These are phyloP conservation scores for Anarrhichthys ocellatus DNA, from an alignment of 2,113 vertebrate genomes.

Conservation along the genomic window DNA sequence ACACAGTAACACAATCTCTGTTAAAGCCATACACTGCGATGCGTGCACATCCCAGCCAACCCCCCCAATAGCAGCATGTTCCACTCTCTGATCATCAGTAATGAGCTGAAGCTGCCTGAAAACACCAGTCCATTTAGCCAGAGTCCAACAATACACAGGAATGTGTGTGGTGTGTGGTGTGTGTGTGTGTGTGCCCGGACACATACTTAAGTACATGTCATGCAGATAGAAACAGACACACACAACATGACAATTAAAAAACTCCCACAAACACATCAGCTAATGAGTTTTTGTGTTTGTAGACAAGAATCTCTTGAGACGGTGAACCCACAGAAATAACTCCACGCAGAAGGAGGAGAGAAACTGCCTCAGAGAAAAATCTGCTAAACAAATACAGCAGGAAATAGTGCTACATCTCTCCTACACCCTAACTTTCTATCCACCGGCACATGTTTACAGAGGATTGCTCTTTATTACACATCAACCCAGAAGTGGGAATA, in stretches of 20 bases:
- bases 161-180: not conserved
- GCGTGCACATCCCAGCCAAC: not conserved
- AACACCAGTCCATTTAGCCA: not conserved
- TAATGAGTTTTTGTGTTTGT: conserved; percentile 78
- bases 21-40: not conserved
- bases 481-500: not conserved
- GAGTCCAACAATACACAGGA: conserved; percentile 25
- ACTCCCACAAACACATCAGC: conserved; percentile 27
- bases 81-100: conserved; percentile 60
- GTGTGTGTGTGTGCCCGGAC: not conserved
- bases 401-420: conserved; percentile 49
- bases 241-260: conserved; percentile 47
- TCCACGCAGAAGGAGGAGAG: conserved; percentile 37
- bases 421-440: conserved; percentile 26
- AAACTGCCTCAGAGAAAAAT: conserved; percentile 65
- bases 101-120: conserved; percentile 51
- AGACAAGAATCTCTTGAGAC: conserved; percentile 67
- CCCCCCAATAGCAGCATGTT: conserved; percentile 39
- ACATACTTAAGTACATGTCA: conserved; percentile 29
- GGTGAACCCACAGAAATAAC: conserved; percentile 66
- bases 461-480: conserved; percentile 6
- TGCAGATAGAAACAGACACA: conserved; percentile 57
- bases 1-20: conserved; percentile 10
- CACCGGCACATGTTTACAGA: conserved; percentile 22
- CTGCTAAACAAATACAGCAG: conserved; percentile 68